These are phyloP conservation scores for Brachypterus glaber DNA, from an alignment of 2,888 invertebrate genomes.

Conservation along the genomic window DNA sequence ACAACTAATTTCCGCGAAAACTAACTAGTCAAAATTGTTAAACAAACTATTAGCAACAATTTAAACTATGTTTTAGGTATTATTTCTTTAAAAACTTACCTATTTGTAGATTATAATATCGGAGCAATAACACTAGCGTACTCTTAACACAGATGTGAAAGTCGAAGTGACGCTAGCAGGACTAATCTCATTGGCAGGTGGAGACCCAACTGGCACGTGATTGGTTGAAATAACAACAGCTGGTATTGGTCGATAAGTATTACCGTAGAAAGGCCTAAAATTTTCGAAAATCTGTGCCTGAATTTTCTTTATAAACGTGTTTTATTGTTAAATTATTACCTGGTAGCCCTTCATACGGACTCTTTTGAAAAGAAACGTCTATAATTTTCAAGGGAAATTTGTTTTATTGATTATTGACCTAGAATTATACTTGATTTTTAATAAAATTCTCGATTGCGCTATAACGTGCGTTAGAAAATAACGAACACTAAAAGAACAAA, in stretches of 20 bases:
- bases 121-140: slow-evolving; percentile 5
- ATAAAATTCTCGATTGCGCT: too few species aligned
- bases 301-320: slow-evolving; percentile 1
- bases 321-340: too few species aligned
- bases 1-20: background rate
- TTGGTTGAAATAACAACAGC: slow-evolving; percentile 25
- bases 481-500: too few species aligned
- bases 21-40: background rate
- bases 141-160: slow-evolving; percentile 12
- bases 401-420: too few species aligned
- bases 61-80: slow-evolving; percentile 7
- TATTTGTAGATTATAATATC: too few species aligned
- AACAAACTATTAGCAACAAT: background rate
- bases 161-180: slow-evolving; percentile 20
- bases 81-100: slow-evolving; percentile 7
- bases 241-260: slow-evolving; percentile 21
- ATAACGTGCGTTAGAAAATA: too few species aligned
- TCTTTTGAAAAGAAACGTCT: too few species aligned
- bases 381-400: too few species aligned
- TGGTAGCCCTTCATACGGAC: too few species aligned
- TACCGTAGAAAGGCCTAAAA: slow-evolving; percentile 8
- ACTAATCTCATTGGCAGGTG: slow-evolving; percentile 19
- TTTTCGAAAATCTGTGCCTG: slow-evolving; percentile 11
- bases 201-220: slow-evolving; percentile 12
- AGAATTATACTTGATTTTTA: too few species aligned